phyloP scores from a whole-genome alignment of 2,797 vertebrate species.

The Rallus crepitans region DNA sequence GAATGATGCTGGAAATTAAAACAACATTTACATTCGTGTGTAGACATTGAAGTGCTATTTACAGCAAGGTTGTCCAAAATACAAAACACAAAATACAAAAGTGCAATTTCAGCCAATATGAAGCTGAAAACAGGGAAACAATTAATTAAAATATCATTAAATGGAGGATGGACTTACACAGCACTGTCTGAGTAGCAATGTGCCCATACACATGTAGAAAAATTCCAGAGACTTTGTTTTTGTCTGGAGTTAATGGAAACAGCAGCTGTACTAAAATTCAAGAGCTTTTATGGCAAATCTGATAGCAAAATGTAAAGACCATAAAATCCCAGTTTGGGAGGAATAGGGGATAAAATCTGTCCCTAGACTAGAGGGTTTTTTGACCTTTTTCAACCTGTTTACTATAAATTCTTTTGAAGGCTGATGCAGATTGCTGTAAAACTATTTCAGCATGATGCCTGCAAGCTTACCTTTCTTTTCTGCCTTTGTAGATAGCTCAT shows the following conservation, averaged over 20 bases:
- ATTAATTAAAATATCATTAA: background rate
- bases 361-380: background rate
- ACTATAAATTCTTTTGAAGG: background rate
- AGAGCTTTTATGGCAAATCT: background rate
- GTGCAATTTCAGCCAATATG: background rate
- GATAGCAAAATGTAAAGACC: background rate
- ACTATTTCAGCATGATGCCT: background rate
- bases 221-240: background rate
- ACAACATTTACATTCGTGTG: background rate
- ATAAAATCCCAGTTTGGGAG: background rate
- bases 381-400: background rate
- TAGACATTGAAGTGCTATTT: background rate
- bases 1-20: slow-evolving; percentile 43
- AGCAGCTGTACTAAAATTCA: background rate
- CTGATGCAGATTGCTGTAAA: background rate
- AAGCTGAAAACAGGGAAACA: background rate
- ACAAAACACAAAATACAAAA: background rate
- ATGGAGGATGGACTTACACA: background rate
- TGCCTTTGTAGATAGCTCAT: background rate
- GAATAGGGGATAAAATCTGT: background rate
- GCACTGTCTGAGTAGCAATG: background rate
- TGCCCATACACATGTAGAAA: background rate
- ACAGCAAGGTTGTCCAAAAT: slow-evolving; percentile 4
- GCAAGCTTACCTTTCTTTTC: background rate
- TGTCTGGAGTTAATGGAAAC: background rate